Evolutionary conservation across 1,140 invertebrate species (phyloP), one percentile per base, ranked within the genome.

Genomic region (Adoxophyes honmai): DNA sequence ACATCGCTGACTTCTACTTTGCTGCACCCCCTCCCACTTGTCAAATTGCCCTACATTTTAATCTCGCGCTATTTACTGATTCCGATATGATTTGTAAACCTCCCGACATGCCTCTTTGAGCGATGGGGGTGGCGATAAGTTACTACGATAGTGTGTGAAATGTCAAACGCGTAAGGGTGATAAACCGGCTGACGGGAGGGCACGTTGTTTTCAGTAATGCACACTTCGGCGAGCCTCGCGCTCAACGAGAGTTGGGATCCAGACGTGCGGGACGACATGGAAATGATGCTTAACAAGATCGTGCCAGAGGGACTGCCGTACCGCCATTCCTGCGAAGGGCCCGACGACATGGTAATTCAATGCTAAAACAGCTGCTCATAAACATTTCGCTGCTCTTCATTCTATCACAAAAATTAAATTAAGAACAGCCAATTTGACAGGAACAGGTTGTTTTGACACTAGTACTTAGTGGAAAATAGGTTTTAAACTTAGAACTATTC

Each of bases 251-350:
- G 97, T 90, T 98, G 97, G 97, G 97, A 98, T 92, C 96, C 97
- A 68, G 96, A 98, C 91, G 97, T 98, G 51, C 93, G 96, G 90
- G 96, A 97, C 82, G 98, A 99, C 82, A 98, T 98, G 96, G 97
- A 98, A 91, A 98, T 98, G 96, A 98, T 98, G 96, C 92, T 99
- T 84, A 98, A 98, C 90, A 98, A 97, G 94, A 96, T 98, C 90
- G 96, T 98, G 91, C 98, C 98, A 90, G 97, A 99, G 92, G 96
- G 95, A 85, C 92, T 97, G 88, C 95, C 95, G 80, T 99, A 98
- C 85, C 94, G 96, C 90, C 98, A 99, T 91, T 97, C 96, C 42
- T 98, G 96, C 90, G 98, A 99, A 93, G 98, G 98, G 62, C 97
- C 97, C 65, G 98, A 99, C 89, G 98, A 99, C 90, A 99, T 99